These are phyloP conservation scores for Calliopum simillimum DNA, from an alignment of 2,888 invertebrate species.

Conservation along the genomic window DNA sequence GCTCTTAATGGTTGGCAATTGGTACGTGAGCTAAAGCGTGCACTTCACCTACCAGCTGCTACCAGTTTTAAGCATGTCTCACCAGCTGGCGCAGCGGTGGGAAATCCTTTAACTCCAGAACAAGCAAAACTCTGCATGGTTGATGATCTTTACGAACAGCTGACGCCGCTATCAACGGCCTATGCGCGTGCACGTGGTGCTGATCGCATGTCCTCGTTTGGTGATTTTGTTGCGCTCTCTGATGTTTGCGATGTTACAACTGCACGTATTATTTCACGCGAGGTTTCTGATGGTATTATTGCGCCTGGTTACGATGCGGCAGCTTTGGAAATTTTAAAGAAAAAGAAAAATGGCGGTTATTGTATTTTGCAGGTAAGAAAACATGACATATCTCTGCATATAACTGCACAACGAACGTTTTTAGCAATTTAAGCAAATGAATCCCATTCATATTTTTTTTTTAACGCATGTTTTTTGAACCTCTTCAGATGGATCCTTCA, in stretches of 20 bases:
- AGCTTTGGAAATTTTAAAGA: slow-evolving; percentile 87
- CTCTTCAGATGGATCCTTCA: slow-evolving; percentile 81
- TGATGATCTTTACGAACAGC: slow-evolving; percentile 78
- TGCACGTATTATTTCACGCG: slow-evolving; percentile 90
- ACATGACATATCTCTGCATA: too few relatives aligned
- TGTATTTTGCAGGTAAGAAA: slow-evolving; percentile 82
- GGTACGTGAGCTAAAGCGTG: slow-evolving; percentile 86
- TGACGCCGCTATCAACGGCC: slow-evolving; percentile 88
- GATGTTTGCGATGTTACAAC: slow-evolving; percentile 91
- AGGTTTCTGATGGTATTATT: slow-evolving; percentile 98
- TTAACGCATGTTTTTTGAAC: slow-evolving; percentile 21
- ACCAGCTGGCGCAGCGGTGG: slow-evolving; percentile 97
- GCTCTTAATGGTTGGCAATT: slow-evolving; percentile 98
- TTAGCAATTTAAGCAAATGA: not conserved
- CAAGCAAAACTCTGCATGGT: slow-evolving; percentile 95
- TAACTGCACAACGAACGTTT: too few relatives aligned
- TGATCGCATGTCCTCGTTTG: slow-evolving; percentile 99
- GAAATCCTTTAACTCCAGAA: slow-evolving; percentile 78
- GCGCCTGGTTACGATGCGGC: slow-evolving; percentile 90
- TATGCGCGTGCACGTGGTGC: slow-evolving; percentile 97
- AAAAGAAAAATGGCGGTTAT: slow-evolving; percentile 95
- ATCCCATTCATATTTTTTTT: slow-evolving; percentile 18
- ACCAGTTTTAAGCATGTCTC: slow-evolving; percentile 99
- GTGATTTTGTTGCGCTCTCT: slow-evolving; percentile 96
- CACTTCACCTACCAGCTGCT: slow-evolving; percentile 88